These are phyloP conservation scores for Cylloceria caligata DNA, from an alignment of 2,888 invertebrate species.

Conservation along the genomic window DNA sequence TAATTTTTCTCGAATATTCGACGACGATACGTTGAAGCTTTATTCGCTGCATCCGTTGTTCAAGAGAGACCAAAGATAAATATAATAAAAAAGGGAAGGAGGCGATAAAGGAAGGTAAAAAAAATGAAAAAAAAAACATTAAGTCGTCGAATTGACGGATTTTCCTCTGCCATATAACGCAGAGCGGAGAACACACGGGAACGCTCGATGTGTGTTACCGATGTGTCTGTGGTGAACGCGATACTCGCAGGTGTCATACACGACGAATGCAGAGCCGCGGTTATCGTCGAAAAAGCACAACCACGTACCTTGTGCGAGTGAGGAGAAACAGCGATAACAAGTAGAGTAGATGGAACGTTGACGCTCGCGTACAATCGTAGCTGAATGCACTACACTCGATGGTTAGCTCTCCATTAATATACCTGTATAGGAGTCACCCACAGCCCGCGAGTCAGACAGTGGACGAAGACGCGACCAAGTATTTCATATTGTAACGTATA, in stretches of 20 bases:
- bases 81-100: no score
- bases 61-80: no score
- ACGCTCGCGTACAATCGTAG: neutral
- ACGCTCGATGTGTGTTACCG: neutral
- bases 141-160: neutral
- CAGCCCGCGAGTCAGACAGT: slow-evolving; percentile 44
- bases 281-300: neutral
- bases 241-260: slow-evolving; percentile 28
- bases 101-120: no score
- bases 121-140: neutral
- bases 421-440: slow-evolving; percentile 41
- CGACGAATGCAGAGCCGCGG: neutral
- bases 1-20: neutral
- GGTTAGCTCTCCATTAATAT: slow-evolving; percentile 39
- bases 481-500: slow-evolving; percentile 57
- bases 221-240: neutral
- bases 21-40: neutral
- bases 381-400: slow-evolving; percentile 2
- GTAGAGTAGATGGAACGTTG: slow-evolving; percentile 25
- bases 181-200: neutral
- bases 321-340: slow-evolving; percentile 74
- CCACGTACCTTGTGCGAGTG: slow-evolving; percentile 77
- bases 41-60: no score
- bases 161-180: slow-evolving; percentile 20
- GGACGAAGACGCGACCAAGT: slow-evolving; percentile 58